Evolutionary conservation across 37 sponge, comb jelly and placozoan species (phyloP).

Genomic region (Axinella damicornis): DNA sequence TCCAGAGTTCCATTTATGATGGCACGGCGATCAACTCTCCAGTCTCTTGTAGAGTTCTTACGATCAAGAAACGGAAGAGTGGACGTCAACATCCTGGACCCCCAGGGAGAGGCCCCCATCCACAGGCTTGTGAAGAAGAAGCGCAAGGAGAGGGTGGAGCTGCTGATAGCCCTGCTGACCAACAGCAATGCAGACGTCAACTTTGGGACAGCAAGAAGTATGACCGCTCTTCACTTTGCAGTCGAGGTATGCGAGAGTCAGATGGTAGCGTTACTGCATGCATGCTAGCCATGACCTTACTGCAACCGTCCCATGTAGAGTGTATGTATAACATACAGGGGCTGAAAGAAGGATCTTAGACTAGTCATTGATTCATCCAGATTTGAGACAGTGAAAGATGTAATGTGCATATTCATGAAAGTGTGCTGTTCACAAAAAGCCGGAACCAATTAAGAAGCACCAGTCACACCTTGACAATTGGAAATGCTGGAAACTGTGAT

Average conservation of each 20-base stretch:
- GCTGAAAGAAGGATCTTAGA: neutral
- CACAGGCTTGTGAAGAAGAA: slow-evolving; percentile 41
- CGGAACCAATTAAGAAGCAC: no score
- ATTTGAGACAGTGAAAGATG: no score
- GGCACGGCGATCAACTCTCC: neutral
- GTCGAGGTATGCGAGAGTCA: slow-evolving; percentile 30
- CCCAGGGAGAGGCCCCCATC: slow-evolving; percentile 49
- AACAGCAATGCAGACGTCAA: slow-evolving; percentile 52
- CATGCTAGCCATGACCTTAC: neutral
- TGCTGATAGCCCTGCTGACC: slow-evolving; percentile 33
- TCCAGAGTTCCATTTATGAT: no score
- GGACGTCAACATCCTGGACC: slow-evolving; percentile 26
- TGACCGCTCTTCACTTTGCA: slow-evolving; percentile 52
- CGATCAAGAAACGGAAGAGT: neutral
- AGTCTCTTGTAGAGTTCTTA: neutral
- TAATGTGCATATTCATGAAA: no score
- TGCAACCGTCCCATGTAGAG: neutral
- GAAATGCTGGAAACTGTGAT: no score
- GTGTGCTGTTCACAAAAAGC: no score
- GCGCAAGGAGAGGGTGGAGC: slow-evolving; percentile 15
- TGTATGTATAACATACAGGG: neutral
- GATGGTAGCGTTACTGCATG: neutral
- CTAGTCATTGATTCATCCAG: no score
- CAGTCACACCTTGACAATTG: no score
- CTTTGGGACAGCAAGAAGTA: neutral